Evolutionary conservation across 2,113 vertebrate species (phyloP), one percentile per base, ranked within the genome.

Genomic region (Regulus satrapa): DNA sequence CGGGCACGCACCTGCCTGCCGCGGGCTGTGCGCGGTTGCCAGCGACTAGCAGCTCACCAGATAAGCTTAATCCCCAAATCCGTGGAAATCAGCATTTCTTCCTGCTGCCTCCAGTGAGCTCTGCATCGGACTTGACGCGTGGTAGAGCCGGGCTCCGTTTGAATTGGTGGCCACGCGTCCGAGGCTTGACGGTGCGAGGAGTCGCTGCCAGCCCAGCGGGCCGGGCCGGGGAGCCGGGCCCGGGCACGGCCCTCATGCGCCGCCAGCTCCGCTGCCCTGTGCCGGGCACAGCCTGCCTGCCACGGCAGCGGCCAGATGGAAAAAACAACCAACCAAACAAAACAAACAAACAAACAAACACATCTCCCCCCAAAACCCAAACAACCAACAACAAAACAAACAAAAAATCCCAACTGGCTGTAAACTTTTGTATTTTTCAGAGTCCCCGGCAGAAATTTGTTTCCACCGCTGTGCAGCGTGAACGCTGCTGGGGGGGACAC

Each of bases 241-340:
- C n/a, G n/a, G n/a, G n/a, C n/a, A n/a, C n/a, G n/a, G n/a, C n/a
- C n/a, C n/a, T n/a, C n/a, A n/a, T n/a, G n/a, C n/a, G n/a, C n/a
- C n/a, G n/a, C n/a, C n/a, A n/a, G n/a, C n/a, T n/a, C n/a, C n/a
- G n/a, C n/a, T n/a, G n/a, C n/a, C n/a, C n/a, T n/a, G n/a, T n/a
- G n/a, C n/a, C n/a, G n/a, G n/a, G n/a, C n/a, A n/a, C n/a, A n/a
- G n/a, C n/a, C n/a, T n/a, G n/a, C n/a, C n/a, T n/a, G n/a, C n/a
- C 10, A 1, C 7, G 3, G 3, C 1, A 2, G 12, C 0, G 1
- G 8, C 21, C 19, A 5, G 38, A 20, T 28, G 66, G 72, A 4
- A 18, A 52, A 58, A n/a, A n/a, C n/a, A n/a, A n/a, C n/a, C n/a
- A n/a, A n/a, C n/a, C n/a, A n/a, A n/a, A n/a, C n/a, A n/a, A n/a